Evolutionary conservation across 2,888 invertebrate genomes (phyloP).

Genomic region (Plutella xylostella): DNA sequence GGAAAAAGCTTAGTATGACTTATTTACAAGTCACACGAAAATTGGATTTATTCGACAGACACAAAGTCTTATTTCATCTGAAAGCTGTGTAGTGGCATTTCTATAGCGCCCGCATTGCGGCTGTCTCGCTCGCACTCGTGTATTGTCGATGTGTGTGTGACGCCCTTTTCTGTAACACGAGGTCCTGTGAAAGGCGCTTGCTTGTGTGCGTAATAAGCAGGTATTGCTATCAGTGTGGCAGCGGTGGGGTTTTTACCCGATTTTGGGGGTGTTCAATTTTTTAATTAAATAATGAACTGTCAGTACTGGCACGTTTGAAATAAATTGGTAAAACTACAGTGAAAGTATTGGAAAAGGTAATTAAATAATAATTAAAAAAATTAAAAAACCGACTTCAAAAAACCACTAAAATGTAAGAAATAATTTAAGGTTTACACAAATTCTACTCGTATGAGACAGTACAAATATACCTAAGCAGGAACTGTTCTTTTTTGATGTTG

Average conservation of each 20-base stretch:
- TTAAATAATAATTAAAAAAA: too few relatives aligned
- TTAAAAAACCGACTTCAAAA: not conserved
- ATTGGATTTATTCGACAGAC: too few relatives aligned
- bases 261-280: not conserved
- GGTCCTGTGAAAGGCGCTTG: slow-evolving; percentile 6
- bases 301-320: not conserved
- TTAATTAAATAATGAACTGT: not conserved
- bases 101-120: too few relatives aligned
- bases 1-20: too few relatives aligned
- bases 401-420: not conserved
- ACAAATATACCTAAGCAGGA: too few relatives aligned
- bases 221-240: slow-evolving; percentile 1
- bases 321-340: not conserved
- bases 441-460: too few relatives aligned
- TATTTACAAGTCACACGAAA: too few relatives aligned
- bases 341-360: too few relatives aligned
- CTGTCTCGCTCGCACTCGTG: too few relatives aligned
- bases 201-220: slow-evolving; percentile 8
- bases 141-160: slow-evolving; percentile 11
- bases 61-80: too few relatives aligned
- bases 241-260: not conserved
- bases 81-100: too few relatives aligned
- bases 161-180: slow-evolving; percentile 11
- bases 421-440: not conserved
- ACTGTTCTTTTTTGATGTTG: too few relatives aligned